A percentile compares a stretch with the other conserved stretches of the same genome.
These are phyloP conservation scores for Gambusia affinis DNA, from an alignment of 2,113 vertebrate species.

Conservation along the genomic window DNA sequence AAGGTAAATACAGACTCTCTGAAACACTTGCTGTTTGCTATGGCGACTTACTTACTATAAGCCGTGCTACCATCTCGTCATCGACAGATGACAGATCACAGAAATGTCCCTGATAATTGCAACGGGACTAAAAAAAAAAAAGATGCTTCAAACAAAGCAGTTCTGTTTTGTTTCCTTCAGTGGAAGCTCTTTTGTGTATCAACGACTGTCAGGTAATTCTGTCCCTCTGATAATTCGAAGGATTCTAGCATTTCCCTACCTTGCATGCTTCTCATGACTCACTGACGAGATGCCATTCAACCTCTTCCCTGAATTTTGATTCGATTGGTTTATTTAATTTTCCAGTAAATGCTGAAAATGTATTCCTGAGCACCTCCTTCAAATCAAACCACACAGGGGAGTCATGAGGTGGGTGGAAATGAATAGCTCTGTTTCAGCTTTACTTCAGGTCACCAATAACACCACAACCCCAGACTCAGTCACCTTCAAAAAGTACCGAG, in stretches of 20 bases:
- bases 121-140: background rate
- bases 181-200: conserved; percentile 39
- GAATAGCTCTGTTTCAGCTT: conserved; percentile 68
- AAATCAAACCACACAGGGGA: conserved; percentile 62
- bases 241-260: conserved; percentile 58
- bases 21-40: conserved; percentile 28
- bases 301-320: conserved; percentile 70
- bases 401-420: conserved; percentile 66
- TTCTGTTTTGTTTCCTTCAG: conserved; percentile 41
- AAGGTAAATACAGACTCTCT: conserved; percentile 38
- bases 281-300: conserved; percentile 58
- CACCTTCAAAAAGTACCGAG: conserved; percentile 25
- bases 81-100: conserved; percentile 32
- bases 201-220: conserved; percentile 59
- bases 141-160: conserved; percentile 23
- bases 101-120: conserved; percentile 34
- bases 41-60: conserved; percentile 15
- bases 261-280: conserved; percentile 57
- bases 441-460: conserved; percentile 43
- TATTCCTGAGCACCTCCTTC: conserved; percentile 73
- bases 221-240: conserved; percentile 72
- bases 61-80: conserved; percentile 11
- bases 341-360: conserved; percentile 78
- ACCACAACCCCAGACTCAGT: conserved; percentile 1
- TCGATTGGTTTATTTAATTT: conserved; percentile 79